A percentile compares a stretch with the other conserved stretches of the same genome.
phyloP scores from a whole-genome alignment of 2,888 invertebrate genomes.

The Nesidiocoris tenuis region DNA sequence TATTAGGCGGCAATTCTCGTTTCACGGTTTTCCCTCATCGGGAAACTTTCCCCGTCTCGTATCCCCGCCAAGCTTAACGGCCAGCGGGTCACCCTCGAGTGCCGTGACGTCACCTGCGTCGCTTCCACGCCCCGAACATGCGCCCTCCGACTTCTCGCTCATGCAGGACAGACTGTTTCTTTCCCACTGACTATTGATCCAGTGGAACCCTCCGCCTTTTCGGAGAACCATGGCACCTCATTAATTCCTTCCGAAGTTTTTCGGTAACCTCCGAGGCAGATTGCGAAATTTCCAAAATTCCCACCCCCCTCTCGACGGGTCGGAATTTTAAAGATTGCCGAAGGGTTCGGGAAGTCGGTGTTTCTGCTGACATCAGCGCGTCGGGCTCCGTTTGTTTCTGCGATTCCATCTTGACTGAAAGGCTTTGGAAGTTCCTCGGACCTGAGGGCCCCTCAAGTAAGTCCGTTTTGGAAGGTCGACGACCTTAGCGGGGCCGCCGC shows the following conservation, averaged over 20 bases:
- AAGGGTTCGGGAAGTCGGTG: too few species aligned
- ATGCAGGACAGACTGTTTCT: not conserved
- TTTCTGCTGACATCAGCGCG: too few species aligned
- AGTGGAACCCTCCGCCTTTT: conserved; percentile 19
- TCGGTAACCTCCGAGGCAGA: not conserved
- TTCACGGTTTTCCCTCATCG: not conserved
- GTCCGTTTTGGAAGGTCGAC: not conserved
- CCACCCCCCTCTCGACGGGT: too few species aligned
- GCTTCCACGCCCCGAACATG: not conserved
- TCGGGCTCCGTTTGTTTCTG: too few species aligned
- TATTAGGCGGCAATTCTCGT: too few species aligned
- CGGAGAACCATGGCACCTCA: conserved; percentile 27
- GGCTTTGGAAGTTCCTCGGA: not conserved
- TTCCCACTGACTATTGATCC: conserved; percentile 13
- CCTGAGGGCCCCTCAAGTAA: not conserved
- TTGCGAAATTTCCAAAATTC: too few species aligned
- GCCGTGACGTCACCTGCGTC: not conserved
- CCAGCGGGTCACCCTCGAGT: not conserved
- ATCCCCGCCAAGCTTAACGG: not conserved
- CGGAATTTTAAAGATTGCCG: too few species aligned
- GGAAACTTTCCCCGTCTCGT: not conserved
- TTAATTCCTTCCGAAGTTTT: conserved; percentile 8
- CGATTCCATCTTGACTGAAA: too few species aligned
- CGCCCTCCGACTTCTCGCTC: not conserved
- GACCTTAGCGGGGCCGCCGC: not conserved